A percentile compares a stretch with the other conserved stretches of the same genome.
phyloP scores from a whole-genome alignment of 2,888 invertebrate species.

The Chaitophorus viminalis region DNA sequence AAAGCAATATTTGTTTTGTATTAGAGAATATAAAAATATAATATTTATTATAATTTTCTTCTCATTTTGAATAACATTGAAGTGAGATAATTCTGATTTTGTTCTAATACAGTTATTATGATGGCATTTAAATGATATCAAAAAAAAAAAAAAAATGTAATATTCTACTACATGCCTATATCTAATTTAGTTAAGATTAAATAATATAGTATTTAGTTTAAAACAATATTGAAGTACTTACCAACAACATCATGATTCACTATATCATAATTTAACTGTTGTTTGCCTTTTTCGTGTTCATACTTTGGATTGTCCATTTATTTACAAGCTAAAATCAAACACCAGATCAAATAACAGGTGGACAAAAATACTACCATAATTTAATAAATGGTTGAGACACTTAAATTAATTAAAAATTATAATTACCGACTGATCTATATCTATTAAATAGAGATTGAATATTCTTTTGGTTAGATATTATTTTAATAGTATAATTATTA shows the following conservation, averaged over 20 bases:
- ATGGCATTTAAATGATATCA: too few species aligned
- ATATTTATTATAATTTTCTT: too few species aligned
- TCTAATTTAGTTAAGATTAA: too few species aligned
- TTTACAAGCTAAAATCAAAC: not conserved
- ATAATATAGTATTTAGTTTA: not conserved
- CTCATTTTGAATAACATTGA: too few species aligned
- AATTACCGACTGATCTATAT: not conserved
- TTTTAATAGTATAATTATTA: not conserved
- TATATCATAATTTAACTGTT: not conserved
- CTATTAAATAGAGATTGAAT: not conserved
- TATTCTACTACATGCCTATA: too few species aligned
- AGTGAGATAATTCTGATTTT: too few species aligned
- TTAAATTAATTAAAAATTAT: not conserved
- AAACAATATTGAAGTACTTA: conserved; percentile 4
- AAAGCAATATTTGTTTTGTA: too few species aligned
- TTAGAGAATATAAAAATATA: too few species aligned
- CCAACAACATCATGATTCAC: not conserved
- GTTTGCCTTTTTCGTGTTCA: conserved; percentile 6
- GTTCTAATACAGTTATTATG: too few species aligned
- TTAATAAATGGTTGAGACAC: not conserved
- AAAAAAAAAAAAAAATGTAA: too few species aligned
- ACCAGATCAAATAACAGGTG: not conserved
- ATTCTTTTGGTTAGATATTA: not conserved
- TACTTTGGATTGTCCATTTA: conserved; percentile 47
- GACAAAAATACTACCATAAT: not conserved